These are phyloP conservation scores for Labeo calbasu DNA, from an alignment of 2,797 vertebrate genomes.

Conservation along the genomic window DNA sequence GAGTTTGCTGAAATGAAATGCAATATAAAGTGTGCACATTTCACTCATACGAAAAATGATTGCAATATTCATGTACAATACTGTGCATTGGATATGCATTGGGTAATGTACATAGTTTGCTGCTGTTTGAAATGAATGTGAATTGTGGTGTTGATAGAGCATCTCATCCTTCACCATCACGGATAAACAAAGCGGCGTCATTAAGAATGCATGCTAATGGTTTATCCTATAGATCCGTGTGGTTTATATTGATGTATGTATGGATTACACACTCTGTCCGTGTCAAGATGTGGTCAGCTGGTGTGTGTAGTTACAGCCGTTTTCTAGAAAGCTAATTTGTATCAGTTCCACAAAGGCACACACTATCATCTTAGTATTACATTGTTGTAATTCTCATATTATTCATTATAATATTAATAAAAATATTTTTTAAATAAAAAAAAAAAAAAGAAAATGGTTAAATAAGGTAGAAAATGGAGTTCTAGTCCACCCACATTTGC, in stretches of 20 bases:
- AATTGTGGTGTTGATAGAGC: neutral
- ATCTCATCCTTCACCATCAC: neutral
- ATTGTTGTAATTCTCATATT: too few species aligned
- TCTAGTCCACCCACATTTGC: neutral
- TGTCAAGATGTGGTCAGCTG: conserved; percentile 21
- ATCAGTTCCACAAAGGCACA: neutral
- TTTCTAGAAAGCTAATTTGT: conserved; percentile 4
- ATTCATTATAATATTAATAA: too few species aligned
- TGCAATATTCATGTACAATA: neutral
- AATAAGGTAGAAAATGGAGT: neutral
- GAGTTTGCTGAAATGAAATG: neutral
- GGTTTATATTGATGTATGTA: conserved; percentile 29
- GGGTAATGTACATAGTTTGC: too few species aligned
- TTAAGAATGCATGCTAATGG: conserved; percentile 41
- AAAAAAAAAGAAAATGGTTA: neutral
- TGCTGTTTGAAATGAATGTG: neutral
- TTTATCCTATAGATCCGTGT: conserved; percentile 31
- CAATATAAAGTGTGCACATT: neutral
- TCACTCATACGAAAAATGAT: neutral
- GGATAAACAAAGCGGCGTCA: conserved; percentile 12
- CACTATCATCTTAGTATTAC: neutral
- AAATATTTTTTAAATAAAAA: too few species aligned
- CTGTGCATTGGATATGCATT: neutral
- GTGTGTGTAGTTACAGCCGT: conserved; percentile 19
- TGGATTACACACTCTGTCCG: conserved; percentile 33